These are phyloP conservation scores for Sisyra terminalis DNA, from an alignment of 2,888 invertebrate genomes.

Conservation along the genomic window DNA sequence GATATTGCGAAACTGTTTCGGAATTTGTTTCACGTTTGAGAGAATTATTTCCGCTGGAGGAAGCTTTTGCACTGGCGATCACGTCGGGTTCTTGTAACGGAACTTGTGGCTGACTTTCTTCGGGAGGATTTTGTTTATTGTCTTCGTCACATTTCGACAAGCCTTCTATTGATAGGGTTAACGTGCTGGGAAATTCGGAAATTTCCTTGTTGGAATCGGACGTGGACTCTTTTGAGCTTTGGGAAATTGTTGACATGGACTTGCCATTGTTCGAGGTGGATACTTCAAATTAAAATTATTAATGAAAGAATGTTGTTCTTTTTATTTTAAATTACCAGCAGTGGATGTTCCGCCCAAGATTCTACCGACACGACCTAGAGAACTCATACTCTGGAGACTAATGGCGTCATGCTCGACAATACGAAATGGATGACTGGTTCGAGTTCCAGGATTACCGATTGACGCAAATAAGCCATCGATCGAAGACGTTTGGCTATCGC, in stretches of 20 bases:
- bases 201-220: constrained; percentile 22
- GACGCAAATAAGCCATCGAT: constrained; percentile 53
- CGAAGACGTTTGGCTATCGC: constrained; percentile 61
- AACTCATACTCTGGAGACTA: constrained; percentile 78
- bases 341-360: constrained; percentile 49
- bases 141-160: constrained; percentile 16
- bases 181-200: constrained; percentile 24
- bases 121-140: background rate
- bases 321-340: background rate
- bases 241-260: constrained; percentile 23
- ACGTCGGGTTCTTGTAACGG: constrained; percentile 75
- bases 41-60: constrained; percentile 28
- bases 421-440: constrained; percentile 59
- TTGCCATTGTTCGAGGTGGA: background rate
- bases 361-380: constrained; percentile 66
- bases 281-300: background rate
- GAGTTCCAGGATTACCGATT: constrained; percentile 17
- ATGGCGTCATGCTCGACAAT: constrained; percentile 79
- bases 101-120: constrained; percentile 21
- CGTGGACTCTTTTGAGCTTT: constrained; percentile 23
- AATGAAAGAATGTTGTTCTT: too few relatives aligned
- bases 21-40: constrained; percentile 14
- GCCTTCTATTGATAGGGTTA: constrained; percentile 15
- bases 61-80: constrained; percentile 74
- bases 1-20: constrained; percentile 23